These are phyloP conservation scores for Rattus rattus DNA, from an alignment of 2,113 vertebrate species.

Conservation along the genomic window DNA sequence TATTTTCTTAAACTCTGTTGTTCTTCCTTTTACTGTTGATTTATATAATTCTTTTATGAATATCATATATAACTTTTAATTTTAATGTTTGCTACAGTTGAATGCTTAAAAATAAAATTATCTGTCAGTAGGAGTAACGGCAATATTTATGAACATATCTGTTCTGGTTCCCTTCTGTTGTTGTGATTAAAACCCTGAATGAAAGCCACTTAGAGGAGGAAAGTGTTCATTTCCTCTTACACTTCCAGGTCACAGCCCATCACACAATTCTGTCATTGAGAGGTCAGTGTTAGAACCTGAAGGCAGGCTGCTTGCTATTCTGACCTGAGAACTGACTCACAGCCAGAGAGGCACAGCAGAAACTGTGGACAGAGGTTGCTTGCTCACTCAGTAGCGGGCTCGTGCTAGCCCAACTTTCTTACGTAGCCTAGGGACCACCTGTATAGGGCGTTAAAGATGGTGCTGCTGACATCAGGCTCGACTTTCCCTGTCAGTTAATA, in stretches of 20 bases:
- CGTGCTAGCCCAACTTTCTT: background rate
- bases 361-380: background rate
- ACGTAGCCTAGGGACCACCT: background rate
- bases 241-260: background rate
- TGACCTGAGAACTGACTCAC: background rate
- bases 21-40: conserved; percentile 9
- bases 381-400: background rate
- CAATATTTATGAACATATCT: background rate
- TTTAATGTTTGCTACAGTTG: background rate
- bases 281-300: background rate
- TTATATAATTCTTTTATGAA: conserved; percentile 45
- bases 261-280: background rate
- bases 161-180: background rate
- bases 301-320: background rate
- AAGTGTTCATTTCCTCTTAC: background rate
- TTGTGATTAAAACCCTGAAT: background rate
- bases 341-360: background rate
- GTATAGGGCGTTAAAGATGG: background rate
- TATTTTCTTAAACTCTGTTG: background rate
- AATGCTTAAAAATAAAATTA: conserved; percentile 42
- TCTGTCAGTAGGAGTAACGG: background rate
- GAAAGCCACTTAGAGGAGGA: background rate
- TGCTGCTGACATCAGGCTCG: background rate
- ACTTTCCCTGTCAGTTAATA: background rate
- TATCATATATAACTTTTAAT: background rate